Evolutionary conservation across 2,888 invertebrate species (phyloP).

Genomic region (Leucoptera coffeella): DNA sequence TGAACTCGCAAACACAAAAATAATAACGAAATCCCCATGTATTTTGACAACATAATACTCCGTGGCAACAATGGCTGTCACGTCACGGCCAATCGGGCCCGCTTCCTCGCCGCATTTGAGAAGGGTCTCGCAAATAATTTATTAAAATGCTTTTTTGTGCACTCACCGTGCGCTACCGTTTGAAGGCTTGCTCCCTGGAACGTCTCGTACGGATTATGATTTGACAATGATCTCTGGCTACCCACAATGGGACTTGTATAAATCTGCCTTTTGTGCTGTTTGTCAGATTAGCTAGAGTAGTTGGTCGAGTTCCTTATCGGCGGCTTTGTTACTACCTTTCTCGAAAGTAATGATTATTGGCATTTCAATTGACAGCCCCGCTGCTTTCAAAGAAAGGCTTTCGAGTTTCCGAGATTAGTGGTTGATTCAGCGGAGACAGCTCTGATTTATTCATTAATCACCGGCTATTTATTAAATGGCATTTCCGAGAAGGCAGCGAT

Average conservation of each 20-base stretch:
- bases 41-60: slow-evolving; percentile 54
- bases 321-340: too few species aligned
- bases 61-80: slow-evolving; percentile 44
- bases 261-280: slow-evolving; percentile 30
- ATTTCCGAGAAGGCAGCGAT: slow-evolving; percentile 5
- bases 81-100: slow-evolving; percentile 49
- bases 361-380: too few species aligned
- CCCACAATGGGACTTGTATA: slow-evolving; percentile 35
- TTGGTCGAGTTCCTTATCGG: too few species aligned
- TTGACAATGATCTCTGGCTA: slow-evolving; percentile 51
- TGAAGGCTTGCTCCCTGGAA: slow-evolving; percentile 33
- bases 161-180: slow-evolving; percentile 37
- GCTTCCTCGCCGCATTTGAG: slow-evolving; percentile 41
- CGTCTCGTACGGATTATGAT: slow-evolving; percentile 44
- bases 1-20: slow-evolving; percentile 50
- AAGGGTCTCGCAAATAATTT: slow-evolving; percentile 50
- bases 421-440: slow-evolving; percentile 9
- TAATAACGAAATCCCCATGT: slow-evolving; percentile 51
- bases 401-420: slow-evolving; percentile 25
- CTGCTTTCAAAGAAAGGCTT: too few species aligned
- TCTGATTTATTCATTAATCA: slow-evolving; percentile 2
- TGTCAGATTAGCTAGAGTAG: slow-evolving; percentile 34
- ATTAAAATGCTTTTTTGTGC: slow-evolving; percentile 14
- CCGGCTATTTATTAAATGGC: slow-evolving; percentile 6
- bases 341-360: too few species aligned